Evolutionary conservation across 1,140 invertebrate species (phyloP).

Genomic region (Aphaenogaster rudis): DNA sequence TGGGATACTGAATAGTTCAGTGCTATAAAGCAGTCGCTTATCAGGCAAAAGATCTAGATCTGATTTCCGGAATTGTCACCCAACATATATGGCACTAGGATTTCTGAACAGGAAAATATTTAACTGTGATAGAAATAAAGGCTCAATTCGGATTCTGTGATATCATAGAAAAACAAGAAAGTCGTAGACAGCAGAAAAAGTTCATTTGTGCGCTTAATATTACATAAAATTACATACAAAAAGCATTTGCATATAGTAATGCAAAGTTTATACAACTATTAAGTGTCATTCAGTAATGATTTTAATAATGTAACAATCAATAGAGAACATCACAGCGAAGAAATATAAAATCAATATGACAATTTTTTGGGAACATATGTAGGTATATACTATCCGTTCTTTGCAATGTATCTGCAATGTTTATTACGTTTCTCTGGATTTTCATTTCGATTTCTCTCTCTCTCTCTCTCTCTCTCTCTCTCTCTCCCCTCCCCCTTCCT

Average conservation of each 20-base stretch:
- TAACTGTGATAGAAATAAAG: too few relatives aligned
- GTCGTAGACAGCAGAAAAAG: too few relatives aligned
- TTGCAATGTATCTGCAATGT: not conserved
- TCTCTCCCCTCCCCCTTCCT: too few relatives aligned
- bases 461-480: not conserved
- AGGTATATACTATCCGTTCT: not conserved
- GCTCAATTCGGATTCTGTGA: too few relatives aligned
- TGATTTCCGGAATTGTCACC: too few relatives aligned
- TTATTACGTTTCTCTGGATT: not conserved
- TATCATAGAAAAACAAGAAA: too few relatives aligned
- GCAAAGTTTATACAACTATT: not conserved
- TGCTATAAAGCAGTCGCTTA: too few relatives aligned
- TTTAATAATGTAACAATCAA: not conserved
- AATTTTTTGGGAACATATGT: not conserved
- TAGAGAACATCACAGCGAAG: too few relatives aligned
- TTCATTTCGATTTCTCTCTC: not conserved
- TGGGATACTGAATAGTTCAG: too few relatives aligned
- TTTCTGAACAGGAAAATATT: too few relatives aligned
- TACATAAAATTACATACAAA: not conserved
- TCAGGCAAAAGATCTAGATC: too few relatives aligned
- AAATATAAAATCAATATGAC: not conserved
- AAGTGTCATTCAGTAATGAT: not conserved
- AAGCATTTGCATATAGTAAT: not conserved
- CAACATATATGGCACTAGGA: too few relatives aligned
- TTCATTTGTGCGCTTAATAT: not conserved